Conservation (phyloP, 2,888 invertebrate species). For the Pandemis cinnamomeana region DNA sequence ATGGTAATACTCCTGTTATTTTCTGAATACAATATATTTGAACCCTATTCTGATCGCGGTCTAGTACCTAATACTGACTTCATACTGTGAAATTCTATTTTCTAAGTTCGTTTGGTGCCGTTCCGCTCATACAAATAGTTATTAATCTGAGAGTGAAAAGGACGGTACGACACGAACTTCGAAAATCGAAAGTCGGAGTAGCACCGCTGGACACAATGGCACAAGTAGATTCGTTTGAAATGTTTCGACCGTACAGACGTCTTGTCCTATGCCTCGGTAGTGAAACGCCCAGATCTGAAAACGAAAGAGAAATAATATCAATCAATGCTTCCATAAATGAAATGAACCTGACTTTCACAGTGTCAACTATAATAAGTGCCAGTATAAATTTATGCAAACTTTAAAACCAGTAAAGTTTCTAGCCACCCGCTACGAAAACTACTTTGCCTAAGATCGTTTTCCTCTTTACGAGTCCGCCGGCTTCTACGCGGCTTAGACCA, state of each 20-base stretch:
- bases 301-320: not conserved
- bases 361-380: not conserved
- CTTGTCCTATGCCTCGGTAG: not conserved
- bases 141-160: too few species aligned
- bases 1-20: too few species aligned
- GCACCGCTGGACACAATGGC: too few species aligned
- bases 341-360: not conserved
- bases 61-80: too few species aligned
- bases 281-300: constrained; percentile 10
- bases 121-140: too few species aligned
- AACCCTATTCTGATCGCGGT: too few species aligned
- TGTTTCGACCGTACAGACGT: not conserved
- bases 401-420: constrained; percentile 8
- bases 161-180: too few species aligned
- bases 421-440: constrained; percentile 11
- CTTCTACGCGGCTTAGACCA: constrained; percentile 59
- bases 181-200: too few species aligned
- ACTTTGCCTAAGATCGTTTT: constrained; percentile 15
- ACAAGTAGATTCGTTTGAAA: not conserved
- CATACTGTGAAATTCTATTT: too few species aligned
- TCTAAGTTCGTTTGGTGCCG: too few species aligned
- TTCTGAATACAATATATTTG: too few species aligned
- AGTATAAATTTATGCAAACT: not conserved
- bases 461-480: constrained; percentile 67
- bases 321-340: not conserved